Conservation (phyloP, 1,140 invertebrate species). For the Colletes latitarsis region DNA sequence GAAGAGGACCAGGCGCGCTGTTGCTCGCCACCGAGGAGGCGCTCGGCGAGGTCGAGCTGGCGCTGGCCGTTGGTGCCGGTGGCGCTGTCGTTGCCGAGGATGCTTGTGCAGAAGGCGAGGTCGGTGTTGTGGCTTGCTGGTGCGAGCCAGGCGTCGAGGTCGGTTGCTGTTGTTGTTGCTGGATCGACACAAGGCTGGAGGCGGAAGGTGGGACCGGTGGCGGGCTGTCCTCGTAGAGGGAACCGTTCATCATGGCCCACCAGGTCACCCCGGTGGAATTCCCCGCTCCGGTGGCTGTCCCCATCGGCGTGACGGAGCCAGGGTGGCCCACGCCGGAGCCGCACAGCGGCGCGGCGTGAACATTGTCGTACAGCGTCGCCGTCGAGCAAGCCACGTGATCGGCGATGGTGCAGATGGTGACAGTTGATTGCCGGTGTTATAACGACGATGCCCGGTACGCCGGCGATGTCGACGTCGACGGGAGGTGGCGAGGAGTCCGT, state of each 20-base stretch:
- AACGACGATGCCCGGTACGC: constrained; percentile 56
- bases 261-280: constrained; percentile 89
- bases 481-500: constrained; percentile 17
- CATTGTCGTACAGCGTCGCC: constrained; percentile 91
- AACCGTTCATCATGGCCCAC: constrained; percentile 92
- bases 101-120: constrained; percentile 81
- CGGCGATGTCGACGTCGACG: constrained; percentile 32
- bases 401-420: constrained; percentile 86
- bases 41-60: constrained; percentile 86
- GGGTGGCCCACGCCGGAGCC: constrained; percentile 86
- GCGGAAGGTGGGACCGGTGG: constrained; percentile 83
- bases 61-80: constrained; percentile 82
- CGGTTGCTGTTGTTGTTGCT: constrained; percentile 78
- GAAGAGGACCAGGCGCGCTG: constrained; percentile 85
- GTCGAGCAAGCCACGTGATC: constrained; percentile 90
- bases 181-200: constrained; percentile 78
- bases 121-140: constrained; percentile 80
- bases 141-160: constrained; percentile 77
- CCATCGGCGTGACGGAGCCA: constrained; percentile 85
- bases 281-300: constrained; percentile 89
- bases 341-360: constrained; percentile 84
- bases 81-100: constrained; percentile 80
- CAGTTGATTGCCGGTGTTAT: constrained; percentile 73
- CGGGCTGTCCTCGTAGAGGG: constrained; percentile 88
- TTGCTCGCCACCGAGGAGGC: constrained; percentile 85